These are phyloP conservation scores for Spialia ferax DNA, from an alignment of 2,888 invertebrate genomes.

Conservation along the genomic window DNA sequence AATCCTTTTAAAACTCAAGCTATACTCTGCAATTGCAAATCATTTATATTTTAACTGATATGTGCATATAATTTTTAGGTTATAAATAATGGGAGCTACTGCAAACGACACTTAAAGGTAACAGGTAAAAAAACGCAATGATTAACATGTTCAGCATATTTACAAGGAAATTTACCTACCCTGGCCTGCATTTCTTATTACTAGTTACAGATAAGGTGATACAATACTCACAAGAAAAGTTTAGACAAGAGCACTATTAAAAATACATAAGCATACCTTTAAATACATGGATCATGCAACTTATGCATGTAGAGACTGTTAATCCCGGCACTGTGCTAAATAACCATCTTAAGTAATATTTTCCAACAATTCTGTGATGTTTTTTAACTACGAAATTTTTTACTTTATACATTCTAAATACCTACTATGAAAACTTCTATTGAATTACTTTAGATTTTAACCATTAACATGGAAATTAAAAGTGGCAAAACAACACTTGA, in stretches of 20 bases:
- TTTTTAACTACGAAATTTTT: conserved; percentile 37
- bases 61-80: conserved; percentile 32
- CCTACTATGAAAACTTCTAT: conserved; percentile 44
- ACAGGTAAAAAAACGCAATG: conserved; percentile 37
- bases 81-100: conserved; percentile 26
- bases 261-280: conserved; percentile 41
- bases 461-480: conserved; percentile 24
- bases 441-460: conserved; percentile 19
- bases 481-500: conserved; percentile 26
- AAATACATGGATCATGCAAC: conserved; percentile 29
- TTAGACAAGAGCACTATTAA: conserved; percentile 38
- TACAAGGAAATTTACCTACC: conserved; percentile 42
- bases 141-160: conserved; percentile 43
- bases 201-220: conserved; percentile 43
- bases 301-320: conserved; percentile 39
- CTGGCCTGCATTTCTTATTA: conserved; percentile 43
- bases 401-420: conserved; percentile 47
- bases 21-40: background rate
- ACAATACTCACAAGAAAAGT: conserved; percentile 43
- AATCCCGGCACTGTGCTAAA: conserved; percentile 49
- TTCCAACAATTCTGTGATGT: conserved; percentile 24
- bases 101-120: conserved; percentile 33
- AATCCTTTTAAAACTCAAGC: background rate
- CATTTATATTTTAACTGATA: conserved; percentile 16
- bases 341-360: conserved; percentile 40